Conservation (phyloP, 2,888 invertebrate species). For the Napeogenes inachia region DNA sequence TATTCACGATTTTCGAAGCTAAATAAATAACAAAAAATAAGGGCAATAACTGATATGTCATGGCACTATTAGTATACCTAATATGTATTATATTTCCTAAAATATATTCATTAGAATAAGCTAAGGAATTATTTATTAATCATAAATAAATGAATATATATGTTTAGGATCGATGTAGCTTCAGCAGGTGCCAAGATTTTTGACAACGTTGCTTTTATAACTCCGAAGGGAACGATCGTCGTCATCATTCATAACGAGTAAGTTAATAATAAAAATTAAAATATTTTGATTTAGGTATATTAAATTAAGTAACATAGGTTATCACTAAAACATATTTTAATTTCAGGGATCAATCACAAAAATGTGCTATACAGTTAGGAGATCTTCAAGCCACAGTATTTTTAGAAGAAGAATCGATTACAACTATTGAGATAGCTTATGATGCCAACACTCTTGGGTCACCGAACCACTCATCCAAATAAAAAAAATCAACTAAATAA, state of each 20-base stretch:
- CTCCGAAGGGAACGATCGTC: conserved; percentile 21
- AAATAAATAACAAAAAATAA: too few species aligned
- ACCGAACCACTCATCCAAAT: not conserved
- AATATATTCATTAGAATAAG: not conserved
- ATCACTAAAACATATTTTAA: not conserved
- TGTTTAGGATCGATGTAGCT: conserved; percentile 6
- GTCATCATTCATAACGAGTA: conserved; percentile 23
- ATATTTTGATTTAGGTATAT: not conserved
- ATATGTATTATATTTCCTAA: too few species aligned
- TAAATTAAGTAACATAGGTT: not conserved
- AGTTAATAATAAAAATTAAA: not conserved
- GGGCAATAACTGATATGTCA: too few species aligned
- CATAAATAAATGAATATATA: not conserved
- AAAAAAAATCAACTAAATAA: too few species aligned
- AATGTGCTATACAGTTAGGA: not conserved
- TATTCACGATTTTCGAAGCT: too few species aligned
- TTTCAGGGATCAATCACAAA: not conserved
- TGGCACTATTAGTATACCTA: too few species aligned
- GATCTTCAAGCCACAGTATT: not conserved
- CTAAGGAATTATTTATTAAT: not conserved
- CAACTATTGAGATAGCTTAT: conserved; percentile 2
- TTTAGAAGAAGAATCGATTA: conserved; percentile 5
- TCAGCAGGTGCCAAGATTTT: conserved; percentile 10
- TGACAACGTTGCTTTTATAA: conserved; percentile 39
- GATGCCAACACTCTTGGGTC: conserved; percentile 1